A percentile compares a stretch with the other conserved stretches of the same genome.
phyloP scores from a whole-genome alignment of 2,888 invertebrate species.

The Mactromeris polynyma region DNA sequence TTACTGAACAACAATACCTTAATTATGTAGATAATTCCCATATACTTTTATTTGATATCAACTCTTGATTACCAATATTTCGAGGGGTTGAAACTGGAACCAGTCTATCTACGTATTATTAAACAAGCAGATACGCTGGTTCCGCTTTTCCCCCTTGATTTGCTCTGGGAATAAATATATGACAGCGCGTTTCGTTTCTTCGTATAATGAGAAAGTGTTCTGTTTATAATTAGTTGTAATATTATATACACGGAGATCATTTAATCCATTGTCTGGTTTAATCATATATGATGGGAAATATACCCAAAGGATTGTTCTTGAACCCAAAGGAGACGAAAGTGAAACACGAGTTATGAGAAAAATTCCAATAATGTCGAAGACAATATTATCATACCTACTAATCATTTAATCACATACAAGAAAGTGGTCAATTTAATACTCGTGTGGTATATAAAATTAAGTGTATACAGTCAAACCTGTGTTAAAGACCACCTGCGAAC shows the following conservation, averaged over 20 bases:
- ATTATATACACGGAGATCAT: slow-evolving; percentile 13
- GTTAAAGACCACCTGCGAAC: too few species aligned
- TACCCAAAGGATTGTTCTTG: slow-evolving; percentile 9
- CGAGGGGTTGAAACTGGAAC: not conserved
- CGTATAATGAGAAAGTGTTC: slow-evolving; percentile 25
- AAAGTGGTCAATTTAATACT: not conserved
- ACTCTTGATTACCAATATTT: slow-evolving; percentile 26
- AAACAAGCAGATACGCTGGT: not conserved
- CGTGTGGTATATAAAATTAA: not conserved
- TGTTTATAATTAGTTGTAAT: slow-evolving; percentile 42
- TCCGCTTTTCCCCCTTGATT: not conserved
- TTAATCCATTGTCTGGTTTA: slow-evolving; percentile 18
- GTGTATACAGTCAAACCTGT: too few species aligned
- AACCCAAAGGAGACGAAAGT: slow-evolving; percentile 13
- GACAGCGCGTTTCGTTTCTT: slow-evolving; percentile 18
- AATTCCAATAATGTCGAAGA: not conserved
- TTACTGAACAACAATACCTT: slow-evolving; percentile 16
- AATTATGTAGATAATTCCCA: slow-evolving; percentile 47
- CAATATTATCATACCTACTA: not conserved
- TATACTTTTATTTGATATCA: slow-evolving; percentile 48
- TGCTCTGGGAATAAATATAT: slow-evolving; percentile 1
- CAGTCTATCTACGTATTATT: not conserved
- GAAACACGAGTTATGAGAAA: not conserved
- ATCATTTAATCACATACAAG: not conserved
- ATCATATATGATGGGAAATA: slow-evolving; percentile 16